Base-by-base conservation (phyloP, 2,888 invertebrate species). In the Lucinisca nassula region DNA sequence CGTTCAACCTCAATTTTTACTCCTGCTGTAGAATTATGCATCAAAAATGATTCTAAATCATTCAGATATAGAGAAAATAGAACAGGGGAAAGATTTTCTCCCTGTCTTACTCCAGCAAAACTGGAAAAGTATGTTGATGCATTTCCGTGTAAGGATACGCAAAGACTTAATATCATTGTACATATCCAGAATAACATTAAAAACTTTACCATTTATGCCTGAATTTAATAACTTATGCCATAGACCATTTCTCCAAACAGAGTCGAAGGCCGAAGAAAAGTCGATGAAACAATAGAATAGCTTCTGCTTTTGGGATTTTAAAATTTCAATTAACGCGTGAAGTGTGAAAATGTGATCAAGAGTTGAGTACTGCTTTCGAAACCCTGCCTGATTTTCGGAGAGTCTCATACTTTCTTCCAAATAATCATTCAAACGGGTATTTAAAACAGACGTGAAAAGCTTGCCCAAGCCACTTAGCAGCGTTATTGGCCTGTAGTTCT, bases 61-160 rank as follows among this genome's bases (percentile, higher is more conserved):
- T 55, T 55, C 8, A 79, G 72, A 40, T 40, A 72, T 21, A 79
- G n/a, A 1, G 35, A 45, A 21, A 72, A 79, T 12, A 79, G 40
- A 10, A 70, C 21, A 17, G 79, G 79, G n/a, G 72, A 72, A 12
- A 79, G 45, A 35, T 79, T 79, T 72, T 79, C 72, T 21, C 79
- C 72, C 49, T 79, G 45, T 17, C 45, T 45, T 8, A 45, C 45
- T 17, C 40, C 40, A 14, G 40, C 6, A 40, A 40, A 14, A 40
- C 40, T 40, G 6, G 40, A 14, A 55, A 55, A 55, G 55, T 17
- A 55, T 17, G 17, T 21, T 21, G 55, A 55, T 4, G 8, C 21
- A 12, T n/a, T 21, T 55, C 55, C 55, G 10, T 17, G 8, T 4
- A 55, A 21, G 4, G n/a, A 55, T 4, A 55, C n/a, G 21, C 55